A percentile compares a stretch with the other conserved stretches of the same genome.
phyloP scores from a whole-genome alignment of 2,797 vertebrate species.

The Taeniopygia guttata region DNA sequence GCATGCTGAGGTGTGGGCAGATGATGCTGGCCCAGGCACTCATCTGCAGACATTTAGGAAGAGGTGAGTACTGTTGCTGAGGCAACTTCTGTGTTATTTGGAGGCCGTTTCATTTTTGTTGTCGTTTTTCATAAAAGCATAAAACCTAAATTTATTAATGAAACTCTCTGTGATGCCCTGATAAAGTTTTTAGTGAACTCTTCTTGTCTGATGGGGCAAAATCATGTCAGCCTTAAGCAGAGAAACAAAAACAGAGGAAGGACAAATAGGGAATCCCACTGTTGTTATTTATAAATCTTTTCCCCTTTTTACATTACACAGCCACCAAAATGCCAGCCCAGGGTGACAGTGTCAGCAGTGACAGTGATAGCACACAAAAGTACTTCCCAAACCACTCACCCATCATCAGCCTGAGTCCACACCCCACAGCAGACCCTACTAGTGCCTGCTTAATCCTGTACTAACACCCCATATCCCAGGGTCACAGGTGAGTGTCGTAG shows the following conservation, averaged over 20 bases:
- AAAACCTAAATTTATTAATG: background rate
- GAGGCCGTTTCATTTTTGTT: background rate
- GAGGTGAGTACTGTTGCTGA: constrained; percentile 71
- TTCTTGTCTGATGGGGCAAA: background rate
- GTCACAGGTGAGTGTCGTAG: fast-evolving
- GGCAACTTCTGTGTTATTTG: background rate
- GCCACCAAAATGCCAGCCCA: background rate
- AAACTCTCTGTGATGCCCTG: background rate
- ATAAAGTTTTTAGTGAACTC: background rate
- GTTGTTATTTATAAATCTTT: background rate
- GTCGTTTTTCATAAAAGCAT: background rate
- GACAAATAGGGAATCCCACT: background rate
- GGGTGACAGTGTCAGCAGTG: background rate
- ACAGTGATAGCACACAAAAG: background rate
- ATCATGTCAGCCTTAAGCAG: background rate
- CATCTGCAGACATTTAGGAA: constrained; percentile 83
- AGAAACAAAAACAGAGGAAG: background rate
- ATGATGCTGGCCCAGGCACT: constrained; percentile 90
- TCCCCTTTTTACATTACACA: background rate
- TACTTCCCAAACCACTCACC: background rate
- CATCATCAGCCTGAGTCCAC: background rate
- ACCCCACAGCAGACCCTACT: background rate
- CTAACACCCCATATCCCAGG: background rate
- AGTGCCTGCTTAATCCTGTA: background rate
- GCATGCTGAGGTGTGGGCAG: constrained; percentile 90